Conservation (phyloP, 2,888 invertebrate genomes). For the Lamellibrachia columna region DNA sequence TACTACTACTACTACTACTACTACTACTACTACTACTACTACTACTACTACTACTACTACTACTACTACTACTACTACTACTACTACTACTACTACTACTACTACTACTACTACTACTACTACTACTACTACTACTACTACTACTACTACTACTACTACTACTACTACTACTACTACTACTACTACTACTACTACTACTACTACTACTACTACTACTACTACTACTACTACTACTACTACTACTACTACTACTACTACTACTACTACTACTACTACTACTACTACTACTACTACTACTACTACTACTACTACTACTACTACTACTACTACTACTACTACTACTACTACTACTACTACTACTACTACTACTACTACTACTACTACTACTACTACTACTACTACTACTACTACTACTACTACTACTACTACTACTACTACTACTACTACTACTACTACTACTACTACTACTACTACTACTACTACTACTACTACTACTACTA, state of each 20-base stretch:
- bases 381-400: constrained; percentile 19
- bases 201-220: constrained; percentile 26
- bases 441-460: constrained; percentile 19
- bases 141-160: constrained; percentile 27
- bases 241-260: constrained; percentile 25
- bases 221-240: constrained; percentile 25
- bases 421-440: constrained; percentile 19
- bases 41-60: constrained; percentile 19
- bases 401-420: constrained; percentile 19
- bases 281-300: constrained; percentile 27
- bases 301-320: constrained; percentile 26
- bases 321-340: constrained; percentile 24
- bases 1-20: constrained; percentile 19
- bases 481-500: constrained; percentile 19
- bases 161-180: constrained; percentile 30
- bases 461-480: constrained; percentile 19
- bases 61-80: constrained; percentile 19
- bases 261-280: constrained; percentile 26
- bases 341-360: constrained; percentile 26
- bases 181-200: constrained; percentile 22
- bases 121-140: constrained; percentile 26
- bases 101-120: not conserved
- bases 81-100: constrained; percentile 7
- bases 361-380: constrained; percentile 30
- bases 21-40: constrained; percentile 19